A percentile compares a stretch with the other conserved stretches of the same genome.
These are phyloP conservation scores for Pseudochaenichthys georgianus DNA, from an alignment of 2,797 vertebrate genomes.

Conservation along the genomic window DNA sequence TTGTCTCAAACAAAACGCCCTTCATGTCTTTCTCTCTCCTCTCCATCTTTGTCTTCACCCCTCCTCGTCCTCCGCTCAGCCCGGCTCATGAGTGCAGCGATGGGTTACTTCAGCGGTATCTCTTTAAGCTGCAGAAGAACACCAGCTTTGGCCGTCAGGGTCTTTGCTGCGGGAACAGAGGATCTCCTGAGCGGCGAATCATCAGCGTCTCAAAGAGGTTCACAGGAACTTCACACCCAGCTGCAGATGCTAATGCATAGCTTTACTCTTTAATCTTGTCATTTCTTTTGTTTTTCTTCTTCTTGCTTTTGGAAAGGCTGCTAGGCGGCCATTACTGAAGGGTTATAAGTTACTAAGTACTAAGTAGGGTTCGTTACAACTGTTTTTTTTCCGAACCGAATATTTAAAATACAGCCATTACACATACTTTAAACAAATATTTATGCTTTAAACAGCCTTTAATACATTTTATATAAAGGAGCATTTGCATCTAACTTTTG, in stretches of 20 bases:
- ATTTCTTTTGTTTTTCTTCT: background rate
- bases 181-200: conserved; percentile 24
- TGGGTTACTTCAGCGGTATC: conserved; percentile 55
- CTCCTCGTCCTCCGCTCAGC: conserved; percentile 11
- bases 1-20: background rate
- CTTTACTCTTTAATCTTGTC: background rate
- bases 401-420: too few relatives aligned
- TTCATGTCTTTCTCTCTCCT: background rate
- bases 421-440: background rate
- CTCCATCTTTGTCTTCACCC: background rate
- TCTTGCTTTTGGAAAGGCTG: background rate
- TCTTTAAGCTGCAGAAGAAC: conserved; percentile 59
- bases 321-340: background rate
- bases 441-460: background rate
- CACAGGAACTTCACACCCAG: conserved; percentile 26
- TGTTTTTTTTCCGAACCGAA: too few relatives aligned
- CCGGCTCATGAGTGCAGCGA: conserved; percentile 30
- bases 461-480: background rate
- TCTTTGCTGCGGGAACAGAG: conserved; percentile 21
- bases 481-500: background rate
- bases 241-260: background rate
- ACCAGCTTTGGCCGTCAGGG: conserved; percentile 32
- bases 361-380: too few relatives aligned
- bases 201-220: conserved; percentile 26
- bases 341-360: too few relatives aligned